Evolutionary conservation across 2,797 vertebrate species (phyloP), one percentile per base, ranked within the genome.

Genomic region (Austrolebias charrua): DNA sequence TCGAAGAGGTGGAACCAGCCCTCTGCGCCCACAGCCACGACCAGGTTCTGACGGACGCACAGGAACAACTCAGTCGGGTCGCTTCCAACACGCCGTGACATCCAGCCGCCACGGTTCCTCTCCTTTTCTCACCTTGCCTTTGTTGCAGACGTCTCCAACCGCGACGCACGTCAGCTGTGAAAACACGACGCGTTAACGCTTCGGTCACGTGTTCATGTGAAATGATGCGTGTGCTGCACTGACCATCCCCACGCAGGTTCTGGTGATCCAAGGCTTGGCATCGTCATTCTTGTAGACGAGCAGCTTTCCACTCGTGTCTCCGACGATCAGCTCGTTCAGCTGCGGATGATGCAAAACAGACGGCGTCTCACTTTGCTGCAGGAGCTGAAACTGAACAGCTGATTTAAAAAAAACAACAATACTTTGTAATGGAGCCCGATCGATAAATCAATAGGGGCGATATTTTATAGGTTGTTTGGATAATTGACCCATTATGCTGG

Each of bases 1-100:
- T 98, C 96, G 75, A 97, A 99, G 62, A 98, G 92, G 85, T 98
- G 95, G 80, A 98, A 97, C 96, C 96, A 99, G 50, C 98, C 98
- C 81, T 99, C 98, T 0, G 96, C 96, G 2, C 96, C 95, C 42
- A 98, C 95, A 0, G 95, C 96, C 6, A 99, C 96, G 51, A 97
- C 95, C 0, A 97, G 89, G 88, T 99, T 99, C 98, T 99, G 77
- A 24, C 44, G 59, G 8, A 57, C 3, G 58, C 64, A 13, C 56
- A 10, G 12, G 31, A 15, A 60, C 1, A 13, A 13, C 11, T 58
- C 20, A 4, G 0, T 28, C 40, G 35, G n/a, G 12, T 55, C 19
- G 35, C 2, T 19, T 5, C 1, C 11, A 19, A 28, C 29, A 1
- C 29, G 20, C 40, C 13, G 20, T 0, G 5, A 28, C 1, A 5